These are phyloP conservation scores for Ailuropoda melanoleuca DNA, from an alignment of 2,113 vertebrate species.

Conservation along the genomic window DNA sequence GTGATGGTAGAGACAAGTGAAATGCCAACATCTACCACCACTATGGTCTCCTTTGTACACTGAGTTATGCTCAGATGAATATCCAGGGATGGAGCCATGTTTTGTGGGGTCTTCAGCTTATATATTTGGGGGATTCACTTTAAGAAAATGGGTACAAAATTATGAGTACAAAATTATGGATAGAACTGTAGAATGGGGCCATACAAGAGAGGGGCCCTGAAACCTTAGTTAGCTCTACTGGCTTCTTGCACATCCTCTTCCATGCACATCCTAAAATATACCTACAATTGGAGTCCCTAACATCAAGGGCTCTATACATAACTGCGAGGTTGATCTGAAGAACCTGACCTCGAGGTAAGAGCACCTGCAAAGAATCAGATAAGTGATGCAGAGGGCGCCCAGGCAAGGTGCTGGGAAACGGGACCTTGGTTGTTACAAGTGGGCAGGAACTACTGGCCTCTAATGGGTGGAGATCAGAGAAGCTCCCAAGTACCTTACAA, in stretches of 20 bases:
- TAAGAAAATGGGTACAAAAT: background rate
- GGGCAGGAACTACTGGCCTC: background rate
- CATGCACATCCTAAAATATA: background rate
- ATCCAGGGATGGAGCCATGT: background rate
- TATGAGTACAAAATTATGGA: background rate
- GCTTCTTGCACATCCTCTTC: background rate
- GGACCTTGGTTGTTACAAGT: background rate
- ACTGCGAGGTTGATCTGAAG: background rate
- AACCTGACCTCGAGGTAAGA: background rate
- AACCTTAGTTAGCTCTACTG: background rate
- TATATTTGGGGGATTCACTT: background rate
- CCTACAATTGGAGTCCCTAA: fast-evolving
- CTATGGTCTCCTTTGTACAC: background rate
- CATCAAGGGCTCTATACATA: background rate
- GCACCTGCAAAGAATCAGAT: background rate
- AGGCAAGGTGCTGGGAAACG: background rate
- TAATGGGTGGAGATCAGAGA: background rate
- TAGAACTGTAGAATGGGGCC: background rate
- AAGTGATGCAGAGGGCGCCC: background rate
- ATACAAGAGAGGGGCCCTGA: background rate
- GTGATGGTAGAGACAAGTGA: background rate
- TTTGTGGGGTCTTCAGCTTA: background rate
- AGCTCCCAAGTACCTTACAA: background rate
- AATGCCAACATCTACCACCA: background rate
- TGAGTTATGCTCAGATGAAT: background rate